These are phyloP conservation scores for Eretmocerus hayati DNA, from an alignment of 2,888 invertebrate species.

Conservation along the genomic window DNA sequence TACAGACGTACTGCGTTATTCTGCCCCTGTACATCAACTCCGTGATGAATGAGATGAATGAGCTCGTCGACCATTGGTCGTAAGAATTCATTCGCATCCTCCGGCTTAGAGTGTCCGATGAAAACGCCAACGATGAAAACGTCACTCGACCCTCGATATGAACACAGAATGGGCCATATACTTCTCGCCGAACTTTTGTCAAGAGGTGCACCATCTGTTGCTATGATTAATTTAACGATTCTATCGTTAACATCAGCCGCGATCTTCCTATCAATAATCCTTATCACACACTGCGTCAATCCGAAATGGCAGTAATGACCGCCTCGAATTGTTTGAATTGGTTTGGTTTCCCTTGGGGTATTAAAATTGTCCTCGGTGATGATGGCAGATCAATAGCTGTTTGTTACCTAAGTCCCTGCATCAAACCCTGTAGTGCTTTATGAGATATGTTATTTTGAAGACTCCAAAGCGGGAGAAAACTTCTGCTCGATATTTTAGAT, in stretches of 20 bases:
- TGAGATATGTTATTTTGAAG: too few relatives aligned
- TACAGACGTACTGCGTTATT: neutral
- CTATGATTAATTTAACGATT: neutral
- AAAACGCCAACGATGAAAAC: neutral
- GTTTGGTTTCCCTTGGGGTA: neutral
- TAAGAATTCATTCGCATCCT: neutral
- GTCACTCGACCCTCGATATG: neutral
- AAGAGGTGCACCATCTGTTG: neutral
- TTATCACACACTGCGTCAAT: neutral
- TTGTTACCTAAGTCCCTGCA: too few relatives aligned
- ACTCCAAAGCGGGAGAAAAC: too few relatives aligned
- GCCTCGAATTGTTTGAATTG: neutral
- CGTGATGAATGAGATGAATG: neutral
- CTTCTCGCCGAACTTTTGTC: neutral
- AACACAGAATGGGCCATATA: neutral
- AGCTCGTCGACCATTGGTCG: neutral
- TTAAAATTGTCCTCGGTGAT: neutral
- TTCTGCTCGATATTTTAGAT: too few relatives aligned
- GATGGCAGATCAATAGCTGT: too few relatives aligned
- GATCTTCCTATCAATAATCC: neutral
- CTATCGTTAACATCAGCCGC: too few relatives aligned
- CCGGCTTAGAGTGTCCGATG: neutral
- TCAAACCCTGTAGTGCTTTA: too few relatives aligned
- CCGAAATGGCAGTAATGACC: slow-evolving; percentile 2
- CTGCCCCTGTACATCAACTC: neutral